Evolutionary conservation across 2,797 vertebrate genomes (phyloP).

Genomic region (Eremophila alpestris): DNA sequence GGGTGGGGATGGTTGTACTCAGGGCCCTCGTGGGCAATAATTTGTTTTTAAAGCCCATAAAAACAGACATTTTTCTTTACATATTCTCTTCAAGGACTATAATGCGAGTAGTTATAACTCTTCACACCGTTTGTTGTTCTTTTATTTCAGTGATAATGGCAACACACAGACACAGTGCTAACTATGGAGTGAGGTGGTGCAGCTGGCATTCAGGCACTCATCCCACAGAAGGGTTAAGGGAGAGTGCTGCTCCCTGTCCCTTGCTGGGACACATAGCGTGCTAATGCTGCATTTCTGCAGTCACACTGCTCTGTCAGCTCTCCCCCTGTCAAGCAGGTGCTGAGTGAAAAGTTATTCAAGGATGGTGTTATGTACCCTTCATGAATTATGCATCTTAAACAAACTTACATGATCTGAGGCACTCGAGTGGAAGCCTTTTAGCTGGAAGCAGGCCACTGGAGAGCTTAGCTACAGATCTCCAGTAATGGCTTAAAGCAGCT

Average conservation of each 20-base stretch:
- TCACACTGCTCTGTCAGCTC: conserved; percentile 53
- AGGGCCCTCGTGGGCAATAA: neutral
- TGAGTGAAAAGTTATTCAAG: conserved; percentile 75
- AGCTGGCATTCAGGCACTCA: neutral
- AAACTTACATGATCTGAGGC: conserved; percentile 81
- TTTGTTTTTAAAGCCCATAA: neutral
- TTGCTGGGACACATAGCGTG: conserved; percentile 44
- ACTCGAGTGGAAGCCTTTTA: conserved; percentile 79
- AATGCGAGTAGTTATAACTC: neutral
- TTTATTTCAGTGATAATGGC: neutral
- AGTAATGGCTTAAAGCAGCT: conserved; percentile 54
- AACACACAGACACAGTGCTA: neutral
- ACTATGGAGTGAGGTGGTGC: neutral
- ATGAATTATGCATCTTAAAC: conserved; percentile 89
- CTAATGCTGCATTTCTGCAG: conserved; percentile 54
- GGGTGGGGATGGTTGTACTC: neutral
- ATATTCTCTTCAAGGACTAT: neutral
- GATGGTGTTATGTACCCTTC: conserved; percentile 79
- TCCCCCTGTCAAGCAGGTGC: conserved; percentile 62
- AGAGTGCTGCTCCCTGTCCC: neutral
- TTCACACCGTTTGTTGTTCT: neutral
- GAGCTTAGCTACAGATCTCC: conserved; percentile 63
- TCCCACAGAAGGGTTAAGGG: neutral
- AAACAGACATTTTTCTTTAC: neutral
- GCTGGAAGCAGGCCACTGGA: conserved; percentile 66